Base-by-base conservation (phyloP, 2,113 vertebrate species). In the Nicator chloris region DNA sequence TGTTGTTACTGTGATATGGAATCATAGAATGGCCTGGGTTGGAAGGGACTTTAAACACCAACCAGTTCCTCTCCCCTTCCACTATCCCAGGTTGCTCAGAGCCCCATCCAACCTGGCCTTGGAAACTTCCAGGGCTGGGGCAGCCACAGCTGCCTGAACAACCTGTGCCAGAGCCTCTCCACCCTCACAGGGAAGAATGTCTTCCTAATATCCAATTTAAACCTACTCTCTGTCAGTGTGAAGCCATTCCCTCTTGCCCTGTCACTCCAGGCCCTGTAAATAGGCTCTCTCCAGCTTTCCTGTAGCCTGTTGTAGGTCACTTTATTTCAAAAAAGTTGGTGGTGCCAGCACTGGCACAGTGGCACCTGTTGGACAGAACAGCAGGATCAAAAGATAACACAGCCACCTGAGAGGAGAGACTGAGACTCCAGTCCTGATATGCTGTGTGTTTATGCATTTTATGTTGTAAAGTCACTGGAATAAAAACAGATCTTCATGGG, bases 141-240 rank as follows among this genome's bases (percentile, higher is more conserved):
- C 57, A 64, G 42, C 50, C 57, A 56, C 65, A 54, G 49, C 21
- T 40, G 7, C 75, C 31, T 88, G 49, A 24, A 11, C 7, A 49
- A 0, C 17, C 16, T 27, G 11, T 71, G 9, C 49, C 40, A 35
- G 26, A 13, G 24, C 8, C 40, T 71, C 10, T 0, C 1, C 20
- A 60, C 23, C 11, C 30, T 53, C 17, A 3, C 11, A 61, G 78
- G 20, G 5, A 61, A 54, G 0, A 10, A 40, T 47, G 30, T 19
- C 13, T 47, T 60, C 47, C 11, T 4, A 2, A n/a, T 60, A 75
- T 21, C 16, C n/a, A 2, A 10, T 31, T 24, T 53, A 68, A n/a
- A 4, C 16, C 47, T 68, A 0, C 14, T 24, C 1, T 56, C 12
- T 68, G 37, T n/a, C 45, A 39, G 14, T 53, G 4, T 47, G 30